Evolutionary conservation across 2,113 vertebrate genomes (phyloP).

Genomic region (Amblyopsis rosae): DNA sequence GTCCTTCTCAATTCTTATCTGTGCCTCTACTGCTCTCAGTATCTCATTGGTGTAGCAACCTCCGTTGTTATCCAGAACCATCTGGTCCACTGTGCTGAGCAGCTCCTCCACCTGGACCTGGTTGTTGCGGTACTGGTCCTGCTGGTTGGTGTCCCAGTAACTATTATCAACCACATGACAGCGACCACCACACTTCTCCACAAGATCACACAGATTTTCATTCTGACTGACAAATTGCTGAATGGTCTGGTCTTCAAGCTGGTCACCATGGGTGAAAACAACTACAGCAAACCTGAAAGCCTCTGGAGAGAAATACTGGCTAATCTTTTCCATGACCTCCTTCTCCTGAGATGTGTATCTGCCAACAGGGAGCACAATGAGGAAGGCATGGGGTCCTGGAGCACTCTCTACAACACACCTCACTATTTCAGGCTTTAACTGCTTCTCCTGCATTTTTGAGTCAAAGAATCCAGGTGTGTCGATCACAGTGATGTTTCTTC

Average conservation of each 20-base stretch:
- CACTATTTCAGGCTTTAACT: too few species aligned
- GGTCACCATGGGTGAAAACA: constrained; percentile 56
- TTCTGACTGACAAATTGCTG: constrained; percentile 38
- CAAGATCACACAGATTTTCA: constrained; percentile 21
- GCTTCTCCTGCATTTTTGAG: too few species aligned
- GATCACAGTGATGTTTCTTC: too few species aligned
- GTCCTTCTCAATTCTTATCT: not conserved
- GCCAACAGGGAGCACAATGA: constrained; percentile 9
- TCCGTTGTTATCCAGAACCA: too few species aligned
- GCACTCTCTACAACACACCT: too few species aligned
- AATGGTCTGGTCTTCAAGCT: constrained; percentile 40
- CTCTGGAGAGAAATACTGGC: constrained; percentile 28
- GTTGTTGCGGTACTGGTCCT: constrained; percentile 34
- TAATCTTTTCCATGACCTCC: constrained; percentile 13
- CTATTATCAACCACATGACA: constrained; percentile 59
- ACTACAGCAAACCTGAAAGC: constrained; percentile 35
- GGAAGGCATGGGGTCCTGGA: too few species aligned
- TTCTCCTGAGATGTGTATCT: constrained; percentile 39
- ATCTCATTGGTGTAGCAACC: constrained; percentile 7
- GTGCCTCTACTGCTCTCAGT: constrained; percentile 9
- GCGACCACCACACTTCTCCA: constrained; percentile 39
- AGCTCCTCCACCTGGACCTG: constrained; percentile 35
- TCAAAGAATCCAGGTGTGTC: too few species aligned
- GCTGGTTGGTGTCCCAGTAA: constrained; percentile 28
- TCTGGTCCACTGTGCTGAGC: constrained; percentile 38